Evolutionary conservation across 1,140 invertebrate species (phyloP).

Genomic region (Physella acuta): DNA sequence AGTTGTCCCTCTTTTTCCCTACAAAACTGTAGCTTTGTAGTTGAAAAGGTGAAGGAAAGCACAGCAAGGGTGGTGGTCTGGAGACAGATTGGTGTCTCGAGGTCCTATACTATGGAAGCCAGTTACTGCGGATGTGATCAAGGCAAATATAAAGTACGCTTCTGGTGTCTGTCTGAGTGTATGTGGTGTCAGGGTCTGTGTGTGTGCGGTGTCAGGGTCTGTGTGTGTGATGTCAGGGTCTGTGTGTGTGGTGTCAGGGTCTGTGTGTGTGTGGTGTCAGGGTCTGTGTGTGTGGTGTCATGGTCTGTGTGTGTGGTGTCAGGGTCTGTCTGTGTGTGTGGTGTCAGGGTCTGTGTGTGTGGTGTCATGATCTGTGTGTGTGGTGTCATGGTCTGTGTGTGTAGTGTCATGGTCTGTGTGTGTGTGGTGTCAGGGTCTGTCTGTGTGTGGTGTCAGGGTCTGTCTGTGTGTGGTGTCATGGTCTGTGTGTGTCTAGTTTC

Average conservation of each 20-base stretch:
- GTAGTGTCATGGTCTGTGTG: too few species aligned
- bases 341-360: too few species aligned
- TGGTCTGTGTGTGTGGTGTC: not conserved
- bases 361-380: too few species aligned
- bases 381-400: too few species aligned
- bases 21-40: constrained; percentile 75
- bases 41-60: constrained; percentile 77
- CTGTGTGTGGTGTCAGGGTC: too few species aligned
- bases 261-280: not conserved
- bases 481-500: too few species aligned
- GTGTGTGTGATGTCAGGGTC: not conserved
- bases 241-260: not conserved
- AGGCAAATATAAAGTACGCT: constrained; percentile 69
- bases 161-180: not conserved
- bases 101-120: constrained; percentile 84
- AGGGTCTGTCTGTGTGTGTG: too few species aligned
- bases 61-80: constrained; percentile 84
- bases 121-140: constrained; percentile 75
- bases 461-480: too few species aligned
- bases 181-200: not conserved
- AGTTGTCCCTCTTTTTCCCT: constrained; percentile 73
- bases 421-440: too few species aligned
- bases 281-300: not conserved
- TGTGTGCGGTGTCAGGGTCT: not conserved
- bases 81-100: constrained; percentile 75